Base-by-base conservation (phyloP, 1,140 invertebrate species). In the Lordiphosa mommai region DNA sequence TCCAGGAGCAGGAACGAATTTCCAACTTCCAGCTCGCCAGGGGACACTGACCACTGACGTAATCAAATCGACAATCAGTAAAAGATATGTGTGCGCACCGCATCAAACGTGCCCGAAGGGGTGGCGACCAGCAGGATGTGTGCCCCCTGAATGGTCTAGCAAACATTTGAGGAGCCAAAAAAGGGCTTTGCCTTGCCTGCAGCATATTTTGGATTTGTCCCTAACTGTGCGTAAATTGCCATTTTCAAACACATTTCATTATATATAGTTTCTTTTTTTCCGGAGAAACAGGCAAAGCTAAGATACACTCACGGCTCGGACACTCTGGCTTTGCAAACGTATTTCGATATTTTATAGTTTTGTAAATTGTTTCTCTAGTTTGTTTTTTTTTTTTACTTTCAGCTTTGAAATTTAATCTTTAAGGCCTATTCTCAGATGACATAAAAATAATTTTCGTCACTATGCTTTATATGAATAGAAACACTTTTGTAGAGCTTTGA, bases 221-320 rank as follows among this genome's bases (percentile, higher is more conserved):
- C 71, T 60, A 82, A 68, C 77, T 72, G 77, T 82, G 76, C 76
- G 76, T 82, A 82, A 82, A 82, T 82, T 82, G 76, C 77, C 71
- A 82, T 84, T 80, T 80, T 76, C 66, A 64, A 80, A 76, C 57
- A 73, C 71, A 82, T 82, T 82, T 82, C 76, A 76, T 80, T 82
- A 80, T 33, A 23, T 32, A 38, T 38, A 27, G 20, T 13, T 48
- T 20, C 46, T 1, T 16, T 43, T 66, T 72, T 52, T 53, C 5
- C 9, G 23, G 34, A 14, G 34, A 14, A 47, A 41, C 29, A 50
- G 59, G 40, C 67, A 58, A 69, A 67, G 46, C 48, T 46, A 23
- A 52, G 59, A 66, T 66, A 66, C 63, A 43, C 44, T 66, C 47
- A 29, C 37, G 3, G 3, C 6, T 6, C 1, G 43, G 32, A 38